Percentiles rank a stretch among this genome's conserved stretches.
phyloP scores from a whole-genome alignment of 2,113 vertebrate genomes.

The Gadus macrocephalus region DNA sequence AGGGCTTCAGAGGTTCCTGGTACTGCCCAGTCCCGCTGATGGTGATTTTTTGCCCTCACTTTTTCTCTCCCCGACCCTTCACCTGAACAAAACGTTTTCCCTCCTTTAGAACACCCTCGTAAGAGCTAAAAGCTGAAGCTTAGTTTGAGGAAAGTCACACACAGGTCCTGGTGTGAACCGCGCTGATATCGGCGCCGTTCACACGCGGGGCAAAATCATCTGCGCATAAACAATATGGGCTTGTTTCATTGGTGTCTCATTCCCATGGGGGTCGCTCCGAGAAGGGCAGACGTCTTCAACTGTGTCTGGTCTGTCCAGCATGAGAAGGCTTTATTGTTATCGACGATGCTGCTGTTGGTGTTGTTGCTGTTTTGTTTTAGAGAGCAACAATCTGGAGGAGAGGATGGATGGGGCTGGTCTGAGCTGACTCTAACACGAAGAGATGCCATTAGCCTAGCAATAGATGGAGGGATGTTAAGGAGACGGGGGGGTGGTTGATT shows the following conservation, averaged over 20 bases:
- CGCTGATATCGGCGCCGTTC: not conserved
- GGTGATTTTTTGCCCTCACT: slow-evolving; percentile 18
- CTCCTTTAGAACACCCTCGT: slow-evolving; percentile 22
- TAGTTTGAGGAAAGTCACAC: not conserved
- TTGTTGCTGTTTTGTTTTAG: not conserved
- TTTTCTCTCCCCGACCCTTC: not conserved
- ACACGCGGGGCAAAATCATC: not conserved
- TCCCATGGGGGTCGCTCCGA: no score
- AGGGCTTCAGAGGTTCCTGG: slow-evolving; percentile 59
- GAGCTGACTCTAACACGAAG: not conserved
- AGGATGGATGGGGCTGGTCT: not conserved
- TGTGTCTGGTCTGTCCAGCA: no score
- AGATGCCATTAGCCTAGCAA: not conserved
- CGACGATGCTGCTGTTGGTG: not conserved
- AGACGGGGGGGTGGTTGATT: slow-evolving; percentile 8
- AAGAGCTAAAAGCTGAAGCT: slow-evolving; percentile 36
- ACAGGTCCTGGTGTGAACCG: not conserved
- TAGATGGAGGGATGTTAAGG: not conserved
- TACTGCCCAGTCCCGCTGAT: slow-evolving; percentile 8
- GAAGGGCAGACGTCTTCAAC: no score
- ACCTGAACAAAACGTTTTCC: slow-evolving; percentile 21
- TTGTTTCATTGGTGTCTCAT: no score
- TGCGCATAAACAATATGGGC: no score
- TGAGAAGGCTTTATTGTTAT: no score
- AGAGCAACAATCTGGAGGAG: not conserved